Base-by-base conservation (phyloP, 1,140 invertebrate species). In the Antheraea pernyi region DNA sequence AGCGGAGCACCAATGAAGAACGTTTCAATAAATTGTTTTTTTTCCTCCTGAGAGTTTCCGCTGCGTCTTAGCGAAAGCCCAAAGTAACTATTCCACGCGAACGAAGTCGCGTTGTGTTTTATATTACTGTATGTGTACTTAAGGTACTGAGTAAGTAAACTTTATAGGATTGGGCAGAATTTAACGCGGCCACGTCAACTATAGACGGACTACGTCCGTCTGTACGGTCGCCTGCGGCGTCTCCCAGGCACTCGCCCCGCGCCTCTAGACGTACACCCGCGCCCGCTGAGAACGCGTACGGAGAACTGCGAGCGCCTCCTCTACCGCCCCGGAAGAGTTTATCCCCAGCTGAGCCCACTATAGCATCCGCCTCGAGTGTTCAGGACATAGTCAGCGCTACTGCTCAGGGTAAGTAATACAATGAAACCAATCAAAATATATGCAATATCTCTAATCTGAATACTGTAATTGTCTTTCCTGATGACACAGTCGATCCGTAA, bases 111-210 rank as follows among this genome's bases (percentile, higher is more conserved):
- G n/a, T n/a, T n/a, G n/a, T n/a, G n/a, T n/a, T n/a, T n/a, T n/a
- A n/a, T n/a, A n/a, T n/a, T 30, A 30, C 4, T 4, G 22, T 30
- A 2, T 30, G 4, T 30, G 4, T 30, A 30, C 22, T 30, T 1
- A 30, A 30, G 22, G 22, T 30, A 30, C 22, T 30, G 22, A 30
- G 22, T 30, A 30, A 30, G 4, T 30, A 30, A 30, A 30, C 22
- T 30, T 30, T 30, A 30, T 82, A 94, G 94, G 94, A 94, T 66
- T 93, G 91, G 84, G 89, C 92, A 19, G 94, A 94, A 75, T 94
- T 94, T 85, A 94, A 94, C 81, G 93, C 94, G 53, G 94, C 94
- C 7, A 94, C 93, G n/a, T 94, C 93, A 10, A 94, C 93, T 19
- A 93, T 94, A 67, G 94, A 93, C 71, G 93, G 92, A 0, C 79